Evolutionary conservation across 1,140 invertebrate genomes (phyloP), one percentile per base, ranked within the genome.

Genomic region (Eumeta japonica): DNA sequence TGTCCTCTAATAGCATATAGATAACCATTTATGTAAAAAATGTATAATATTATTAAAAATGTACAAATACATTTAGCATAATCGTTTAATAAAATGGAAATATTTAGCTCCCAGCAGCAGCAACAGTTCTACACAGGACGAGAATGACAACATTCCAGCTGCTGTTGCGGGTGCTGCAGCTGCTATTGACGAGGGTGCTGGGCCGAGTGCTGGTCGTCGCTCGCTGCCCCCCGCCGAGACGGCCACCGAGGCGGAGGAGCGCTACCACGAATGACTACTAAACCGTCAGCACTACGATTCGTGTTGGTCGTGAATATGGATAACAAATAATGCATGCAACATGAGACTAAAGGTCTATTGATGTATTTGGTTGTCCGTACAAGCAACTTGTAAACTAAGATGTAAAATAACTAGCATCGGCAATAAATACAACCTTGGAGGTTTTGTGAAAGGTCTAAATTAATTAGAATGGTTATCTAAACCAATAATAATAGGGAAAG

Each of bases 221-320:
- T 37, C 54, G 2, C 47, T 63, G 17, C 70, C 71, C 29, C 68
- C 72, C 20, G 72, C 78, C 0, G 79, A 81, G 55, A 79, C 77
- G 13, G 78, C 78, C 42, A 75, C 78, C 7, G 79, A 80, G 55
- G 79, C 78, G 7, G 77, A 78, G 44, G 78, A 80, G 47, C 42
- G 54, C 4, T 58, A 59, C 48, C 53, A 60, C 16, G 50, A 48
- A 19, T 54, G 45, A 50, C 16, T 11, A 11, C 16, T n/a, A 13
- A 48, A 35, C 54, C 13, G 3, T 28, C n/a, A n/a, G n/a, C n/a
- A n/a, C n/a, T n/a, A n/a, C n/a, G n/a, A n/a, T n/a, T 12, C 29
- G 19, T 20, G 7, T 37, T 16, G 28, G 19, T 18, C 42, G 18
- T 41, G 43, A 43, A 16, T 43, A 42, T 29, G 11, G 3, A 11